These are phyloP conservation scores for Aphidius ervi DNA, from an alignment of 1,140 invertebrate species.

Conservation along the genomic window DNA sequence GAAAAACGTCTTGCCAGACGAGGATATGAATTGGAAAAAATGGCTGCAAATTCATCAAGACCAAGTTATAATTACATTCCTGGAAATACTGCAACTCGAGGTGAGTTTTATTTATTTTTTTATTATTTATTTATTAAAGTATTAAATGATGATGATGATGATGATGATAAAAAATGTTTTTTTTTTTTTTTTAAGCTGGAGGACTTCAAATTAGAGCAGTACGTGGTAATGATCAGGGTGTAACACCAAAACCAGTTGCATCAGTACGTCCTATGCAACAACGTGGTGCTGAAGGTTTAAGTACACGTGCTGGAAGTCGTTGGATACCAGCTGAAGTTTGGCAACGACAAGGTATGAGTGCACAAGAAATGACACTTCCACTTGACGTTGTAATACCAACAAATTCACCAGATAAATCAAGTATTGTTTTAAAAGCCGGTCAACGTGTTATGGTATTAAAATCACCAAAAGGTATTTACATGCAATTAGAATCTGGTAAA, in stretches of 20 bases:
- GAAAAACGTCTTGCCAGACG: conserved; percentile 91
- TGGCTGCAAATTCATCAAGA: conserved; percentile 63
- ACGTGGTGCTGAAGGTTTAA: conserved; percentile 46
- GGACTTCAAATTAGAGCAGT: conserved; percentile 50
- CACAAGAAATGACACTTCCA: conserved; percentile 89
- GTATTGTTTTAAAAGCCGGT: conserved; percentile 84
- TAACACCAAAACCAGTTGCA: conserved; percentile 52
- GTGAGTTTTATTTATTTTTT: conserved; percentile 26
- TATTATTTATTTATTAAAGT: conserved; percentile 9
- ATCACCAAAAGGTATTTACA: conserved; percentile 92
- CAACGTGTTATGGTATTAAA: conserved; percentile 91
- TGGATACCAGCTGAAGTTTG: conserved; percentile 86
- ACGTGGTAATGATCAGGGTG: conserved; percentile 40
- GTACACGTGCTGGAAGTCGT: conserved; percentile 53
- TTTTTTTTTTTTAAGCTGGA: conserved; percentile 28
- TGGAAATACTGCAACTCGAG: conserved; percentile 50
- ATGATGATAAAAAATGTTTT: conserved; percentile 9
- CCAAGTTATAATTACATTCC: conserved; percentile 52
- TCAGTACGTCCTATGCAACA: conserved; percentile 58
- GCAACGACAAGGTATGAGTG: conserved; percentile 88
- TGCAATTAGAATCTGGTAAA: conserved; percentile 92
- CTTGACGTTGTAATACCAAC: conserved; percentile 90
- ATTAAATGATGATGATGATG: not conserved
- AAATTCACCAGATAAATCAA: conserved; percentile 79
- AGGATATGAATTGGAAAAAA: conserved; percentile 92